phyloP scores from a whole-genome alignment of 2,113 vertebrate genomes.

The Sinosuthora webbiana region DNA sequence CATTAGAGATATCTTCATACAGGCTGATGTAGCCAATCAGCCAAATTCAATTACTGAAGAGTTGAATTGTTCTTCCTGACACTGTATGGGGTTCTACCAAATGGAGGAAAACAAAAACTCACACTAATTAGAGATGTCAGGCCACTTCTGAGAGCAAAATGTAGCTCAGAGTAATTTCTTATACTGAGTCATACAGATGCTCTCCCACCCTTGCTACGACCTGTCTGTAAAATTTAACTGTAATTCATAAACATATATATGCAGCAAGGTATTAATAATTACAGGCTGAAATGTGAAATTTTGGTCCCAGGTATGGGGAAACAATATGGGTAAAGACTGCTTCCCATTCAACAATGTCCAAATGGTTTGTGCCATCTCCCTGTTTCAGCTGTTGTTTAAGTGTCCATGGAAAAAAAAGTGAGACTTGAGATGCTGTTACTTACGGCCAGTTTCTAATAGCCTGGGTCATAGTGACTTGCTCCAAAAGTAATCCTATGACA shows the following conservation, averaged over 20 bases:
- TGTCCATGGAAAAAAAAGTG: neutral
- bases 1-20: neutral
- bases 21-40: neutral
- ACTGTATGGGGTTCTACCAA: neutral
- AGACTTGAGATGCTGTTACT: neutral
- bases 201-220: rapidly evolving
- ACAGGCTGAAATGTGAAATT: neutral
- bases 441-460: neutral
- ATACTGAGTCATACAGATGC: neutral
- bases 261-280: neutral
- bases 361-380: neutral
- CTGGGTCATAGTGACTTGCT: neutral
- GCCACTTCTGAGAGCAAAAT: neutral
- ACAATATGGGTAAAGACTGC: neutral
- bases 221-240: neutral
- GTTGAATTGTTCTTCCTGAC: neutral
- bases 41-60: neutral
- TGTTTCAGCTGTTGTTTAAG: neutral
- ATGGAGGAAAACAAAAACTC: neutral
- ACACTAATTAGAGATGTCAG: neutral
- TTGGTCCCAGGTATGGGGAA: neutral
- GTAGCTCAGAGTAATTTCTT: neutral
- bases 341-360: neutral
- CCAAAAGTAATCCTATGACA: neutral
- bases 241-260: neutral